Evolutionary conservation across 2,888 invertebrate genomes (phyloP).

Genomic region (Agrochola macilenta): DNA sequence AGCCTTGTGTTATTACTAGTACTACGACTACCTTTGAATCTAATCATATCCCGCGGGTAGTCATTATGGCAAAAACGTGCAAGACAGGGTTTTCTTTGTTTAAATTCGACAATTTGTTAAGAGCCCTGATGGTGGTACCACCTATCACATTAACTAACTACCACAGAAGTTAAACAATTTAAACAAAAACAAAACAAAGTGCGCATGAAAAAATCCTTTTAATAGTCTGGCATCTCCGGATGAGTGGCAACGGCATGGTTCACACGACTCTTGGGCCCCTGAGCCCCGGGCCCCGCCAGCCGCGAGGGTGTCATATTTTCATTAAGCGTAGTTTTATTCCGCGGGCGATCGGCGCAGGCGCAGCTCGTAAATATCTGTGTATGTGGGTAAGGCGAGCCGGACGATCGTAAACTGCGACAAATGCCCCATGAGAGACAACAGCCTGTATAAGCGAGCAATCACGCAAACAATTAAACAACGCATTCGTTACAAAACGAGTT

Average conservation of each 20-base stretch:
- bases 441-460: neutral
- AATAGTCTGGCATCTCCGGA: slow-evolving; percentile 29
- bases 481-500: neutral
- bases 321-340: slow-evolving; percentile 60
- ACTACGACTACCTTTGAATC: neutral
- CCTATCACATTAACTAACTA: neutral
- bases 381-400: slow-evolving; percentile 19
- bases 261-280: slow-evolving; percentile 48
- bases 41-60: neutral
- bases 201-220: slow-evolving; percentile 10
- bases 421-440: slow-evolving; percentile 22
- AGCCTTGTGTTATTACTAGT: neutral
- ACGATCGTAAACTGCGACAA: slow-evolving; percentile 43
- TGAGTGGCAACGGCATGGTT: slow-evolving; percentile 53
- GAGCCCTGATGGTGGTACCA: neutral
- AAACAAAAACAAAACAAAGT: slow-evolving; percentile 4
- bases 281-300: slow-evolving; percentile 4
- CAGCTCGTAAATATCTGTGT: slow-evolving; percentile 49
- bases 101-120: neutral
- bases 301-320: slow-evolving; percentile 65
- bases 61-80: neutral
- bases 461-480: neutral
- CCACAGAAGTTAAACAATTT: neutral
- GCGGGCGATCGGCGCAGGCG: slow-evolving; percentile 49
- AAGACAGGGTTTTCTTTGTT: neutral